These are phyloP conservation scores for Clivina fossor DNA, from an alignment of 2,888 invertebrate species.

Conservation along the genomic window DNA sequence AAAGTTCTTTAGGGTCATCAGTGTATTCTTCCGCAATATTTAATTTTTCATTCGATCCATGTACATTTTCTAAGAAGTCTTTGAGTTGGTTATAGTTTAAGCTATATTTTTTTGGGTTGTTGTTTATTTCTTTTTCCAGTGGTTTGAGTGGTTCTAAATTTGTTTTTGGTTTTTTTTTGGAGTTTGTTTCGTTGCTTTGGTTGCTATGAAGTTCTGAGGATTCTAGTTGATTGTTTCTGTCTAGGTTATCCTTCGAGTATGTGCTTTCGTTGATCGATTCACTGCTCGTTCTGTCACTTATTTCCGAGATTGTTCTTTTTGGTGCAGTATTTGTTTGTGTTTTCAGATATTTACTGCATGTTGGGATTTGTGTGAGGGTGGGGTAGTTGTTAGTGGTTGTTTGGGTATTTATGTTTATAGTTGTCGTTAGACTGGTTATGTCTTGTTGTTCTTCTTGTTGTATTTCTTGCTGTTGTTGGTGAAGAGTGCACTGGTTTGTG, in stretches of 20 bases:
- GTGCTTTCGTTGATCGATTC: no score
- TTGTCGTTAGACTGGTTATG: background rate
- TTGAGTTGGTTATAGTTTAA: slow-evolving; percentile 1
- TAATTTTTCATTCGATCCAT: slow-evolving; percentile 9
- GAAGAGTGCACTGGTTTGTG: background rate
- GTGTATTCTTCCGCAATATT: slow-evolving; percentile 10
- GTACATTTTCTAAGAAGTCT: slow-evolving; percentile 14
- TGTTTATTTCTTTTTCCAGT: slow-evolving; percentile 1
- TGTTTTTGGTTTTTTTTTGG: background rate
- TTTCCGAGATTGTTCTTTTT: background rate
- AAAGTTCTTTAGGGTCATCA: background rate
- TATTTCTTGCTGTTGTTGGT: background rate
- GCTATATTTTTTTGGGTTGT: background rate
- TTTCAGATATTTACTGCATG: background rate
- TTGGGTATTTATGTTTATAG: background rate
- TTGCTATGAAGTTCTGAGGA: background rate
- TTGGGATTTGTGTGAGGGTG: background rate
- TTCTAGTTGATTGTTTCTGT: no score
- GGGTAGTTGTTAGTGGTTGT: background rate
- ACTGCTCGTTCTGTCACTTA: background rate
- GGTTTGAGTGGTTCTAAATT: background rate
- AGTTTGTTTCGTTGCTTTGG: background rate
- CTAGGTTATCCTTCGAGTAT: no score
- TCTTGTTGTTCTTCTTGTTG: background rate
- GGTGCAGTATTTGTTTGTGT: background rate